Evolutionary conservation across 2,797 vertebrate genomes (phyloP).

Genomic region (Neosalanx taihuensis): DNA sequence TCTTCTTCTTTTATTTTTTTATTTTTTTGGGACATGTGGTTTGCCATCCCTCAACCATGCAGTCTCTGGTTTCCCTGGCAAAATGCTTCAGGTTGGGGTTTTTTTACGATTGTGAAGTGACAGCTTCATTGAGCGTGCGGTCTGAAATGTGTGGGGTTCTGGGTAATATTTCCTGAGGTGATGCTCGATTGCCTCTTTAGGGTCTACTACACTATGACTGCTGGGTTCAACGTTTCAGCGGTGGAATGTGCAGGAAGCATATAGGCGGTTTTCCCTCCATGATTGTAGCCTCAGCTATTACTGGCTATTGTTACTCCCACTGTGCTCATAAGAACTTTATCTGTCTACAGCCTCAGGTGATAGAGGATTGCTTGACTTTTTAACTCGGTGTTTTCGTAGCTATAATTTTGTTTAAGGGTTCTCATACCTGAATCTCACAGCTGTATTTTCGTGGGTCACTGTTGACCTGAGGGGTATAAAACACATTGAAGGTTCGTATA

Average conservation of each 20-base stretch:
- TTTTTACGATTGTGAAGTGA: background rate
- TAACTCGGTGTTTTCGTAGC: too few relatives aligned
- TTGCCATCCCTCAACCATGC: background rate
- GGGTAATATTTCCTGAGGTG: slow-evolving; percentile 16
- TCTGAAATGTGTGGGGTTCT: slow-evolving; percentile 36
- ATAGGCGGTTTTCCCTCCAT: background rate
- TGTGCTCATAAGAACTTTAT: slow-evolving; percentile 17
- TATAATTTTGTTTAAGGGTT: slow-evolving; percentile 28
- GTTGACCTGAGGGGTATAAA: background rate
- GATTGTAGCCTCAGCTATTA: slow-evolving; percentile 1
- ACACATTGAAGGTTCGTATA: background rate
- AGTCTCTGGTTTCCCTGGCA: background rate
- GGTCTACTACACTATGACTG: background rate
- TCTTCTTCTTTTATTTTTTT: background rate
- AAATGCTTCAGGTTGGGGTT: background rate
- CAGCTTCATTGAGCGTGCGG: slow-evolving; percentile 5
- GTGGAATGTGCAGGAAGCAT: slow-evolving; percentile 13
- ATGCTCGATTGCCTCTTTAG: background rate
- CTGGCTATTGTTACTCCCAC: slow-evolving; percentile 5
- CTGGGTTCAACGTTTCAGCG: slow-evolving; percentile 4
- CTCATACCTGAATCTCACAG: slow-evolving; percentile 19
- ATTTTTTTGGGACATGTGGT: background rate
- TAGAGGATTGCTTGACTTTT: slow-evolving; percentile 20
- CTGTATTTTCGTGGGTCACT: background rate
- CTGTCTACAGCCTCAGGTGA: slow-evolving; percentile 34